Base-by-base conservation (phyloP, 2,888 invertebrate species). In the Marasmarcha lunaedactyla region DNA sequence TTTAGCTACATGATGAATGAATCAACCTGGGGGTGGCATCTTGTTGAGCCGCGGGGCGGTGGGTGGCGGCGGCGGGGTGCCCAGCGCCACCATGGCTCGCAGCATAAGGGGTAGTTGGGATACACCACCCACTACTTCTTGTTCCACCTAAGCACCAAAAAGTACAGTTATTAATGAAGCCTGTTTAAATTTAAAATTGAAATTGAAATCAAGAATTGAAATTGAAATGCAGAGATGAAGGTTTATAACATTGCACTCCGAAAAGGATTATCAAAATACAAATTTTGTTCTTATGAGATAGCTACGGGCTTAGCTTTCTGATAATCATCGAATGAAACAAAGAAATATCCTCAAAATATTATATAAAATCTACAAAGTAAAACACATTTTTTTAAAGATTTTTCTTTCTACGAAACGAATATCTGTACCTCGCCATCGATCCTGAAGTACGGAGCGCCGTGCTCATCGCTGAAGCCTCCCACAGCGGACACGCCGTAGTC, bases 51-150 rank as follows among this genome's bases (percentile, higher is more conserved):
- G 63, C 1, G 79, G 72, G 26, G 61, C 55, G 50, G 71, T 77
- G 42, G 69, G 74, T 13, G 71, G 73, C 0, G 76, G 66, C 0
- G 74, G 57, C 1, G 78, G 74, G 47, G 74, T 74, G 0, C 77
- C 85, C 1, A 90, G 86, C 36, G 89, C 90, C 7, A 93, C 93
- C 89, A 93, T 92, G 1, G 92, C 92, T n/a, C 93, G 86, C 33
- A 93, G 72, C 57, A 92, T 91, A 35, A 91, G 87, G 0, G 93
- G 93, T 15, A 93, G 72, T 57, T 93, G 90, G 0, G 90, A 90
- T 14, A 91, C 90, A 55, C 87, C 78, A 61, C 90, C 81, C 0
- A 83, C 79, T 0, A 83, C 81, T 54, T 81, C 81, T 53, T 78
- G 77, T 56, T 81, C 81, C 44, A 81, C 74, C 81, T 83, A 49